Evolutionary conservation across 2,113 vertebrate species (phyloP).

Genomic region (Nothobranchius kuhntae): DNA sequence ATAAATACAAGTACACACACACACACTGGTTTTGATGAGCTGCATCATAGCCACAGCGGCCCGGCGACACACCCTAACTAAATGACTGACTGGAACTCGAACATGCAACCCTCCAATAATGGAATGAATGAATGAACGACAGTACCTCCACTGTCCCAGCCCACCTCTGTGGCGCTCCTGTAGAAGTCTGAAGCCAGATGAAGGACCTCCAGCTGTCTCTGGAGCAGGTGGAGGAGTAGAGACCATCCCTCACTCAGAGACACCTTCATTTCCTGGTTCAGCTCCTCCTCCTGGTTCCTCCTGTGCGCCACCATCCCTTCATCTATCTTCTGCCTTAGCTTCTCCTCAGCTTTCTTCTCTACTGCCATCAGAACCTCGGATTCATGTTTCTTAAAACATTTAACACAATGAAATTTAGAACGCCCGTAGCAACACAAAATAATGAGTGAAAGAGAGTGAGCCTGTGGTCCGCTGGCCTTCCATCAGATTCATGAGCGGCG

Average conservation of each 20-base stretch:
- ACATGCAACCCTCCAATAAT: too few relatives aligned
- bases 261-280: slow-evolving; percentile 85
- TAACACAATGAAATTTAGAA: too few relatives aligned
- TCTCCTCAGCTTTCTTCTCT: slow-evolving; percentile 77
- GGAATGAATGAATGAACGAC: too few relatives aligned
- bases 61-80: too few relatives aligned
- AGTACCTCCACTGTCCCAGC: not conserved
- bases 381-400: slow-evolving; percentile 83
- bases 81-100: too few relatives aligned
- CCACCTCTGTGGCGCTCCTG: slow-evolving; percentile 83
- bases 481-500: too few relatives aligned
- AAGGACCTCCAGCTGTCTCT: slow-evolving; percentile 83
- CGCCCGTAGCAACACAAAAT: not conserved
- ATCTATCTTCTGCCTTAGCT: slow-evolving; percentile 52
- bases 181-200: slow-evolving; percentile 84
- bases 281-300: slow-evolving; percentile 69
- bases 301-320: slow-evolving; percentile 73
- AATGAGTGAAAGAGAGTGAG: not conserved
- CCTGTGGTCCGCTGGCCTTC: too few relatives aligned
- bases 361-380: slow-evolving; percentile 79
- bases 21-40: too few relatives aligned
- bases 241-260: slow-evolving; percentile 88
- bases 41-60: too few relatives aligned
- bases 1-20: too few relatives aligned
- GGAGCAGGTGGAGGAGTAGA: slow-evolving; percentile 81